Evolutionary conservation across 1,140 invertebrate genomes (phyloP).

Genomic region (Whitmania pigra): DNA sequence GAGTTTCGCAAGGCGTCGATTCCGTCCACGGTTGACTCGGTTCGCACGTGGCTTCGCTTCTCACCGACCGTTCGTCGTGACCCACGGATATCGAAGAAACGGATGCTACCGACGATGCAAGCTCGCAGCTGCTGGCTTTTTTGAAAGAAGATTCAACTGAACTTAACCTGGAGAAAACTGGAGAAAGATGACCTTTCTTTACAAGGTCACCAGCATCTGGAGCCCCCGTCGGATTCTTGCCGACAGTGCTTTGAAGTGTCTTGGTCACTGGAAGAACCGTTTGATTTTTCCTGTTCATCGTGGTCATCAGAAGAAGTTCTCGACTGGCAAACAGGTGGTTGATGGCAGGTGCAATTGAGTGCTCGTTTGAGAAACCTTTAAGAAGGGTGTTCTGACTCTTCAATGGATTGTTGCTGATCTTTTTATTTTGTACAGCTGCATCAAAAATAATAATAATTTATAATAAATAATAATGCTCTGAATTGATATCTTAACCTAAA

Average conservation of each 20-base stretch:
- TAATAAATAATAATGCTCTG: neutral
- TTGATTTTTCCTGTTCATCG: conserved; percentile 26
- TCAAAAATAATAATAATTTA: neutral
- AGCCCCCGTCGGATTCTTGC: no score
- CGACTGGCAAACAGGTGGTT: conserved; percentile 38
- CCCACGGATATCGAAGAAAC: neutral
- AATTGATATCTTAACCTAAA: neutral
- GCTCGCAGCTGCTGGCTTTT: neutral
- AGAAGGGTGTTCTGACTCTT: conserved; percentile 27
- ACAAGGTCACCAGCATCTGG: no score
- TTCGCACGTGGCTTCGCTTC: neutral
- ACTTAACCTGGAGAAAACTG: neutral
- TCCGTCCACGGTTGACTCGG: neutral
- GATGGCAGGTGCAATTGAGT: conserved; percentile 32
- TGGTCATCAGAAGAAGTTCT: conserved; percentile 15
- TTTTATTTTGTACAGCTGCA: neutral
- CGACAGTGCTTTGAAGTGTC: conserved; percentile 13
- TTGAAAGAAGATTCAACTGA: neutral
- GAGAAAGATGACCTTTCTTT: no score
- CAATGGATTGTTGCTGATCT: neutral
- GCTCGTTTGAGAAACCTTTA: neutral
- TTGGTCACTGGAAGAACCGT: conserved; percentile 13
- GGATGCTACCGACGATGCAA: neutral
- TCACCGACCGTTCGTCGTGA: neutral
- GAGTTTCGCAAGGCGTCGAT: neutral